Evolutionary conservation across 30 jellyfish, hydroid and myxozoan species (phyloP), one percentile per base, ranked within the genome.

Genomic region (Aurelia aurita): DNA sequence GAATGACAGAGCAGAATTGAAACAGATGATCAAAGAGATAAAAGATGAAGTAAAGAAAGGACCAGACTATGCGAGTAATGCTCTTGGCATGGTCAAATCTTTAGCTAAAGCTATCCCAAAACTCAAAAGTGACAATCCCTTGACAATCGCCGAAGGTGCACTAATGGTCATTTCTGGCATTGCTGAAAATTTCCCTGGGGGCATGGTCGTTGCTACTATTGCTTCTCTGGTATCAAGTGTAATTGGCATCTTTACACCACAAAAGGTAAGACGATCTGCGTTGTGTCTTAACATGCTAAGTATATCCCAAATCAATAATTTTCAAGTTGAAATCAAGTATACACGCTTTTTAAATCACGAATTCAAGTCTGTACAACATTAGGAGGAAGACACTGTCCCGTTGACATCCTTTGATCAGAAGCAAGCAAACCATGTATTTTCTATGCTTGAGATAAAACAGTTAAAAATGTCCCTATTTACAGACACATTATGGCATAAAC

Each of bases 91-190:
- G 72, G 57, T 72, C 8, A 72, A 72, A 53, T 5, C 73, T 2
- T 69, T 72, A 13, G 51, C 85, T 5, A 69, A 72, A 10, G 85
- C 85, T 25, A 72, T 72, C 22, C 85, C 85, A 47, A 72, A 72
- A 28, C 45, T 72, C 31, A 49, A 53, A 51, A 72, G 85, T 34
- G 57, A 59, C 61, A 49, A 72, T 25, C 72, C 35, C 10, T 23
- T 72, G 67, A 72, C 85, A 11, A 69, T 72, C 31, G 85, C 85
- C 22, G 85, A 72, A 53, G 85, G 85, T 35, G 85, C 85, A 1
- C 31, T 72, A 1, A 19, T 54, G 29, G 85, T 72, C 3, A 51
- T 72, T 16, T 68, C 85, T 23, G 85, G 85, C 55, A 51, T 72
- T 14, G 72, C 85, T 8, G 85, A 72, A 18, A 53, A 47, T 72